A percentile compares a stretch with the other conserved stretches of the same genome.
Evolutionary conservation across 2,888 invertebrate genomes (phyloP).

Genomic region (Mamestra brassicae): DNA sequence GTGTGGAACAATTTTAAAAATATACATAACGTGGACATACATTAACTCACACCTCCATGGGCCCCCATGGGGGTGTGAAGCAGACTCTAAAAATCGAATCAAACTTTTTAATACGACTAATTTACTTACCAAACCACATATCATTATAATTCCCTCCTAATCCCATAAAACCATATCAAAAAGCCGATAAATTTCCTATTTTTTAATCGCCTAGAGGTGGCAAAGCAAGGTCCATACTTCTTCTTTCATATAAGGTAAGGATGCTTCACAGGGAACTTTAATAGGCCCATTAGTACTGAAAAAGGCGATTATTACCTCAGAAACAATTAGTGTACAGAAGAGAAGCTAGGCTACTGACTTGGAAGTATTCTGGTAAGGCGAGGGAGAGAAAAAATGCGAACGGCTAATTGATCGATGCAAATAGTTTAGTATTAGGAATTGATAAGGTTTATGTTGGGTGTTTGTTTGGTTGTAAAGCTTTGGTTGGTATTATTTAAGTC

Average conservation of each 20-base stretch:
- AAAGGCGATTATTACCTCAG: slow-evolving; percentile 80
- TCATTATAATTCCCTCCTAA: slow-evolving; percentile 27
- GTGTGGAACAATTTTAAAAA: no score
- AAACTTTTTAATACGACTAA: background rate
- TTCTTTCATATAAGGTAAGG: slow-evolving; percentile 63
- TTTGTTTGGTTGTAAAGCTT: slow-evolving; percentile 10
- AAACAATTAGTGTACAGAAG: slow-evolving; percentile 76
- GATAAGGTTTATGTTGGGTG: background rate
- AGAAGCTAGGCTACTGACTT: slow-evolving; percentile 35
- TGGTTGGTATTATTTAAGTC: no score
- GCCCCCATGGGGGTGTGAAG: no score
- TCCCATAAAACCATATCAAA: slow-evolving; percentile 46
- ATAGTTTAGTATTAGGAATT: slow-evolving; percentile 29
- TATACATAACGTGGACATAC: no score
- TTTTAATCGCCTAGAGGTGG: slow-evolving; percentile 63
- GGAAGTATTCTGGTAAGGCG: slow-evolving; percentile 35
- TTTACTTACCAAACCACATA: background rate
- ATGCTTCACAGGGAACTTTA: slow-evolving; percentile 67
- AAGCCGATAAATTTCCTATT: slow-evolving; percentile 51
- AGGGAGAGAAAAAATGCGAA: slow-evolving; percentile 37
- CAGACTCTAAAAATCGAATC: no score
- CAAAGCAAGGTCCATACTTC: slow-evolving; percentile 52
- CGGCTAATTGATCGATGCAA: slow-evolving; percentile 55
- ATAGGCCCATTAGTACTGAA: slow-evolving; percentile 77
- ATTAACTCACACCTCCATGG: no score